Base-by-base conservation (phyloP, 1,140 invertebrate species). In the Drosophila lowei region DNA sequence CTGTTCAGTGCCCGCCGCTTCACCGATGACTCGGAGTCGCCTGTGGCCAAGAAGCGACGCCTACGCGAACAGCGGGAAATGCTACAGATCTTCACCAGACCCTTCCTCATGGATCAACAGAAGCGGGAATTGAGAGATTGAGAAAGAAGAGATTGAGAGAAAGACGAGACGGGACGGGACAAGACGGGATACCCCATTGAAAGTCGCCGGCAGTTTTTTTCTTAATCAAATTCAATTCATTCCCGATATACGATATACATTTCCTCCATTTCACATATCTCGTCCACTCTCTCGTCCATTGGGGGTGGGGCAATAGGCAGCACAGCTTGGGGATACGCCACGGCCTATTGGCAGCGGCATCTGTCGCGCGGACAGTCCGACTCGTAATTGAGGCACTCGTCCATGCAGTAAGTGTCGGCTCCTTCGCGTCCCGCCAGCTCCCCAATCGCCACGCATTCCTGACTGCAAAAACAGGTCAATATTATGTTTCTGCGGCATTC, bases 341-440 rank as follows among this genome's bases (percentile, higher is more conserved):
- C 4, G 43, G 30, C 43, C 54, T 91, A 93, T 67, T 95, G 96
- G 90, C 96, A 97, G 64, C 92, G 92, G 79, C 96, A 97, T 83
- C 94, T 93, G 72, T 96, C 91, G 25, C 91, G 91, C 2, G 96
- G 95, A 86, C 96, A 97, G 46, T 93, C 88, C 2, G 94, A 93
- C 11, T 94, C 93, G 90, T 96, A 95, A 15, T 95, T 94, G 58
- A 97, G 93, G 92, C 96, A 97, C 67, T 95, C 93, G 89, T 97
- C 96, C 93, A 95, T 94, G 83, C 96, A 97, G 79, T 96, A 96
- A n/a, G 95, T 93, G 72, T 96, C 95, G 6, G 96, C 95, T 25
- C 96, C 96, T 11, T 93, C 93, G 55, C 92, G 92, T 11, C 95
- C 95, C 76, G 92, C 93, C 60, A 96, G 90, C 72, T 96, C 95